Evolutionary conservation across 2,888 invertebrate genomes (phyloP), one percentile per base, ranked within the genome.

Genomic region (Neoaliturus tenellus): DNA sequence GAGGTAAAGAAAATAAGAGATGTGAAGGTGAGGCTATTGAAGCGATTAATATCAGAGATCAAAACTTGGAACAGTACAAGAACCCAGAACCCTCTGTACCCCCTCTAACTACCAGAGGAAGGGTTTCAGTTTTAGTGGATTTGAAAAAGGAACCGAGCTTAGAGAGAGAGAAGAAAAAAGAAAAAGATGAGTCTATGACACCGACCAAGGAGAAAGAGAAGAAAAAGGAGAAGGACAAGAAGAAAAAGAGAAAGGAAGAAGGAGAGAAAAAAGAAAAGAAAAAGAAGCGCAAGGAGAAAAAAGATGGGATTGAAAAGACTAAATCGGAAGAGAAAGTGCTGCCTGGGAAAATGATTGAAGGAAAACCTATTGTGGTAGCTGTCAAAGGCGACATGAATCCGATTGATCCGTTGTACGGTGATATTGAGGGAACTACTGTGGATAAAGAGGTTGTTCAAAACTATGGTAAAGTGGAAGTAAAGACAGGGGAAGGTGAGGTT

Each of bases 381-480:
- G 14, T 89, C 4, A 89, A 89, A 83, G 86, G 87, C 3, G 89
- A 88, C 1, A 83, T 83, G 88, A 89, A 91, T 87, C 86, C 88
- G 84, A 85, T 90, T 39, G 91, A 91, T 73, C 90, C 90, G 41
- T 88, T 90, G 2, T 90, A 91, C 69, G 89, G 89, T 17, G 90
- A 90, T n/a, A 85, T 89, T 35, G 90, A 90, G 25, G 90, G 90
- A 62, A 88, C 90, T 0, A 89, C 89, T 84, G 91, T 93, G 55
- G 93, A 93, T 88, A 92, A 92, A 86, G 91, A 91, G 89, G 92
- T 93, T 33, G 91, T 93, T 73, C 91, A 93, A 89, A 93, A 91
- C 87, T 93, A 93, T 87, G 91, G 92, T 0, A 93, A 92, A 90
- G 86, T 89, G 51, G 87, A 83, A 33, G 80, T 82, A 80, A 86